These are phyloP conservation scores for Paralichthys olivaceus DNA, from an alignment of 2,113 vertebrate genomes.

Conservation along the genomic window DNA sequence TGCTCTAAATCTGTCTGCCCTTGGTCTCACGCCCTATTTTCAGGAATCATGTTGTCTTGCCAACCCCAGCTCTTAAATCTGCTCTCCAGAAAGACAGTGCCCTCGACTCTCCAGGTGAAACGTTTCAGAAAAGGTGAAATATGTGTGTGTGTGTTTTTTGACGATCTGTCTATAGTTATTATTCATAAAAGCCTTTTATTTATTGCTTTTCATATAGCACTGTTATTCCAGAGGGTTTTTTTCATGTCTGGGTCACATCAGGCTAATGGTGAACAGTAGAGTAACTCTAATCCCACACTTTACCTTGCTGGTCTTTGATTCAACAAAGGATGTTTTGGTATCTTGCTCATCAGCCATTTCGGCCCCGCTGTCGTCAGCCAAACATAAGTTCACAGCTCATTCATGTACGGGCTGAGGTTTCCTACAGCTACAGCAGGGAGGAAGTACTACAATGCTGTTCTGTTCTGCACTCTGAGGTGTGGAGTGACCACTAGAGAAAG, in stretches of 20 bases:
- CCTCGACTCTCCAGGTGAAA: slow-evolving; percentile 33
- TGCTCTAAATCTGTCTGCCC: slow-evolving; percentile 51
- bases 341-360: slow-evolving; percentile 49
- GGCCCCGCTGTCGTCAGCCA: slow-evolving; percentile 57
- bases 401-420: slow-evolving; percentile 66
- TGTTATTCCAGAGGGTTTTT: slow-evolving; percentile 48
- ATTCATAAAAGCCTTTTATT: slow-evolving; percentile 34
- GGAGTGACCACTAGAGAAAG: slow-evolving; percentile 39
- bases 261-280: slow-evolving; percentile 23
- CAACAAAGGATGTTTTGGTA: slow-evolving; percentile 70
- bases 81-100: slow-evolving; percentile 34
- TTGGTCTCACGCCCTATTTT: slow-evolving; percentile 46
- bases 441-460: slow-evolving; percentile 46
- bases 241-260: slow-evolving; percentile 46
- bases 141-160: slow-evolving; percentile 16
- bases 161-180: slow-evolving; percentile 44
- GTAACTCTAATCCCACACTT: slow-evolving; percentile 29
- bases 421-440: slow-evolving; percentile 32
- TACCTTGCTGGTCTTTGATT: slow-evolving; percentile 47
- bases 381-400: slow-evolving; percentile 74
- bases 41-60: slow-evolving; percentile 40
- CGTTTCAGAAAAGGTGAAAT: slow-evolving; percentile 36
- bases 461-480: slow-evolving; percentile 45
- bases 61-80: slow-evolving; percentile 60
- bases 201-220: slow-evolving; percentile 21